Conservation (phyloP, 2,888 invertebrate genomes). For the Aporophyla lueneburgensis region DNA sequence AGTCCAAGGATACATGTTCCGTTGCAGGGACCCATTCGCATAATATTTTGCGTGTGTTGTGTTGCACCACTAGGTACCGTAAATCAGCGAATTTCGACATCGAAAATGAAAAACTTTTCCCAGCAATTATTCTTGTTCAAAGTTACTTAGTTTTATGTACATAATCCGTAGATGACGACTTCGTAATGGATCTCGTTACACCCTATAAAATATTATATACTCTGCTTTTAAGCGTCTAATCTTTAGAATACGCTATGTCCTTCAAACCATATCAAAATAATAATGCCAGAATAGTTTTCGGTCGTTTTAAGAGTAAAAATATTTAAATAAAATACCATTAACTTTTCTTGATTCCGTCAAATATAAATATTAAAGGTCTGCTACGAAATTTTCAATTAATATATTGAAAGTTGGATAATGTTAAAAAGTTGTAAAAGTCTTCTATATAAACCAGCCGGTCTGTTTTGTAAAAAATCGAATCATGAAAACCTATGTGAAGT, state of each 20-base stretch:
- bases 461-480: background rate
- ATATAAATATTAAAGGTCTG: constrained; percentile 5
- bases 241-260: background rate
- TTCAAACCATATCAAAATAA: background rate
- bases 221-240: background rate
- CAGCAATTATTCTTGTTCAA: no score
- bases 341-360: constrained; percentile 24
- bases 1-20: background rate
- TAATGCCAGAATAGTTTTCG: constrained; percentile 13
- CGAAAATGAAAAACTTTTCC: no score
- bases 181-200: no score
- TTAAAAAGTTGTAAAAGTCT: no score
- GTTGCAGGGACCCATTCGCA: background rate
- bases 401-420: constrained; percentile 19
- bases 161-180: no score
- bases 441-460: background rate
- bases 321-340: background rate
- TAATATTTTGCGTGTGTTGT: no score
- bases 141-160: no score
- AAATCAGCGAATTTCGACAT: no score
- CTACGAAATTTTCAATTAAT: constrained; percentile 45
- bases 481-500: background rate
- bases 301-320: background rate
- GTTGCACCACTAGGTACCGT: no score
- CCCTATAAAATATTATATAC: no score